Percentiles rank a stretch among this genome's conserved stretches.
phyloP scores from a whole-genome alignment of 2,797 vertebrate species.

The Nasua narica region DNA sequence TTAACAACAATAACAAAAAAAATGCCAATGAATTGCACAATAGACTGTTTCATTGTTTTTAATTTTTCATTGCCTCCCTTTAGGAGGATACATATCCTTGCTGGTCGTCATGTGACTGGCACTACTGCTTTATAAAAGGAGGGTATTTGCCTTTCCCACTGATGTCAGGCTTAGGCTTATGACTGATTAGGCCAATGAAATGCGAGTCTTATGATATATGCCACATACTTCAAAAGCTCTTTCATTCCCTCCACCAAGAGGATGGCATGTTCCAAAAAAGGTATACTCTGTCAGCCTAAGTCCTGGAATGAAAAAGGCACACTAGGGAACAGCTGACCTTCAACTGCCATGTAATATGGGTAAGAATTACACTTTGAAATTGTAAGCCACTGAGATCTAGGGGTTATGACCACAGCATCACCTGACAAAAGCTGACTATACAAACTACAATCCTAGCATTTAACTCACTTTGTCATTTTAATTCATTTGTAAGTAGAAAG shows the following conservation, averaged over 20 bases:
- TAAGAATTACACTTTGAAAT: neutral
- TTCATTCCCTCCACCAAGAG: neutral
- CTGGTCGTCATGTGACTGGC: neutral
- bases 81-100: neutral
- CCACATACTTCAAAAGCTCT: neutral
- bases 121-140: neutral
- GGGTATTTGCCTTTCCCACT: neutral
- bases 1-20: neutral
- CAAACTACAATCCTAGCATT: neutral
- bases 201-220: neutral
- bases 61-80: neutral
- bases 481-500: neutral
- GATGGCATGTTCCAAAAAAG: neutral
- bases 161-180: neutral
- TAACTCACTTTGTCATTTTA: neutral
- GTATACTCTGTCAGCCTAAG: neutral
- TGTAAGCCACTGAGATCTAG: neutral
- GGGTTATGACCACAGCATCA: neutral
- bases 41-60: neutral
- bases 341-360: rapidly evolving
- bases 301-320: neutral
- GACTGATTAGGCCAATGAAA: neutral
- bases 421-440: neutral
- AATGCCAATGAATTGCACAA: neutral
- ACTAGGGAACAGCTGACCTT: neutral